Conservation (phyloP, 2,797 vertebrate genomes). For the Sandelia bainsii region DNA sequence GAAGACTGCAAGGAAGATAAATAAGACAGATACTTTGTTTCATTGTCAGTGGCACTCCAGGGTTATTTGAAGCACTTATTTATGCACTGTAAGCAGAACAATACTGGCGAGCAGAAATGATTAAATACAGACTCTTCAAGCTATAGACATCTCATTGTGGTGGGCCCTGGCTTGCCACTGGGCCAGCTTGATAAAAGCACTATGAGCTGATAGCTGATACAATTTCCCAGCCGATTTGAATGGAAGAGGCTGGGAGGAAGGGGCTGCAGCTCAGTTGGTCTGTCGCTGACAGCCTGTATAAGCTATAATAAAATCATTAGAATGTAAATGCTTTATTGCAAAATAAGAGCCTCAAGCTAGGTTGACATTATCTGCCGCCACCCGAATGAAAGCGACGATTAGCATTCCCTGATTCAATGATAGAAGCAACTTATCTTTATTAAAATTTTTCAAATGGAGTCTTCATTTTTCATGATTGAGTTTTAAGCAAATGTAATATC, state of each 20-base stretch:
- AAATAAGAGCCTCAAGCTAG: constrained; percentile 99
- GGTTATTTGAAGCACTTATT: constrained; percentile 98
- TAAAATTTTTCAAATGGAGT: constrained; percentile 99
- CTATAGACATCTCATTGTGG: constrained; percentile 96
- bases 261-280: constrained; percentile 87
- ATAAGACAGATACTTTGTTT: constrained; percentile 96
- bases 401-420: constrained; percentile 99
- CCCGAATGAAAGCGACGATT: constrained; percentile 96
- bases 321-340: constrained; percentile 99
- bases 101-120: constrained; percentile 95
- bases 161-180: constrained; percentile 93
- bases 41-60: constrained; percentile 96
- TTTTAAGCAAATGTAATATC: constrained; percentile 99
- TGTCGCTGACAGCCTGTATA: constrained; percentile 94
- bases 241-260: constrained; percentile 83
- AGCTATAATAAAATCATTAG: constrained; percentile 99
- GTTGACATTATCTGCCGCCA: constrained; percentile 94
- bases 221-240: constrained; percentile 92
- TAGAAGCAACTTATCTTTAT: constrained; percentile 99
- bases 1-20: constrained; percentile 94
- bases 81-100: constrained; percentile 99
- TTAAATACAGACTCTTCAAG: constrained; percentile 97
- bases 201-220: constrained; percentile 99
- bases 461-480: constrained; percentile 99
- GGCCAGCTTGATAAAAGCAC: constrained; percentile 98